Conservation (phyloP, 2,113 vertebrate species). For the Poicephalus gulielmi region DNA sequence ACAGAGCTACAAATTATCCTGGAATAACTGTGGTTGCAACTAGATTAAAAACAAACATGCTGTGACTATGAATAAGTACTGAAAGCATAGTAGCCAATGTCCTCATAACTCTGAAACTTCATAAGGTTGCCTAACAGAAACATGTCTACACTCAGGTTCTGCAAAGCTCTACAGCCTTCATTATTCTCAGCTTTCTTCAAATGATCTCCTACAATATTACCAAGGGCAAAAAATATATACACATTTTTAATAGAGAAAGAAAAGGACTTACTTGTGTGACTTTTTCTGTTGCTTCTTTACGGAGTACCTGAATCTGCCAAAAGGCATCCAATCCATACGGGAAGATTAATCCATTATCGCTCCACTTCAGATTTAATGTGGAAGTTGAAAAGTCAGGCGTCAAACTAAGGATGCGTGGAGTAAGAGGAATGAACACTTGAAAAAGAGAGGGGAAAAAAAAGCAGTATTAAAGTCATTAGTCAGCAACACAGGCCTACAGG, state of each 20-base stretch:
- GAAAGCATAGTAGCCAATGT: neutral
- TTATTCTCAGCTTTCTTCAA: neutral
- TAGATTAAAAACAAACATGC: neutral
- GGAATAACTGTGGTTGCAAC: neutral
- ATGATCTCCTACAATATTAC: neutral
- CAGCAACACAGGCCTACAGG: neutral
- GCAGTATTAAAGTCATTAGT: neutral
- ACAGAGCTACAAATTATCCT: neutral
- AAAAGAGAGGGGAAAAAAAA: neutral
- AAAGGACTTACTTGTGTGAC: conserved; percentile 68
- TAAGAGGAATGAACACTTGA: conserved; percentile 70
- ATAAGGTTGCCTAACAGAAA: neutral
- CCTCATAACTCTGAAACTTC: neutral
- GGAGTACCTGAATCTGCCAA: conserved; percentile 76
- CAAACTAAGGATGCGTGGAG: conserved; percentile 68
- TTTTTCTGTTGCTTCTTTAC: conserved; percentile 60
- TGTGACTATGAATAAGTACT: neutral
- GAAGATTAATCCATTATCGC: conserved; percentile 56
- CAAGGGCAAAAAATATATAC: neutral
- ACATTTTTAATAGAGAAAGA: neutral
- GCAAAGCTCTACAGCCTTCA: neutral
- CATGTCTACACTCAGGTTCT: neutral
- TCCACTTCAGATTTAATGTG: conserved; percentile 67
- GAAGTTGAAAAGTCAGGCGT: conserved; percentile 69
- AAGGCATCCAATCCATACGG: conserved; percentile 25